phyloP scores from a whole-genome alignment of 2,797 vertebrate species.

The Coccyzus lansbergi region DNA sequence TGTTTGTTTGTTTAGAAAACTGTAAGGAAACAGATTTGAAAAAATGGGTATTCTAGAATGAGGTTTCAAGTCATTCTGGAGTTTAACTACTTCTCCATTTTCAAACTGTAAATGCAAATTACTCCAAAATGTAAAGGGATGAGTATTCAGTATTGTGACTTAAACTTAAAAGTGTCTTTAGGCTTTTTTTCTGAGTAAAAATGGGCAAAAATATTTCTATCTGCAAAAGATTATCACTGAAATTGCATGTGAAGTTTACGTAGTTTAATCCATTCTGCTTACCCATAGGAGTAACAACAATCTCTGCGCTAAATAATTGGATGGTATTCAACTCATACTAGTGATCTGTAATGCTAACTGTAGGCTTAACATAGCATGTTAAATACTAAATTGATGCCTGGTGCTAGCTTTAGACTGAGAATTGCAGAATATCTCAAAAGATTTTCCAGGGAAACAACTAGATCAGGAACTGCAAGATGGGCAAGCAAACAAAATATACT shows the following conservation, averaged over 20 bases:
- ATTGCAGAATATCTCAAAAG: not conserved
- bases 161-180: not conserved
- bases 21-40: not conserved
- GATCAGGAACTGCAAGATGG: not conserved
- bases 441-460: not conserved
- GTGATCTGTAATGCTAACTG: not conserved
- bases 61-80: not conserved
- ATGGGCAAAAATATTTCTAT: not conserved
- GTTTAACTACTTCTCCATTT: not conserved
- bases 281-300: not conserved
- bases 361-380: not conserved
- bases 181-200: not conserved
- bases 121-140: not conserved
- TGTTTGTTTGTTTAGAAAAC: too few relatives aligned
- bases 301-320: not conserved
- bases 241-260: not conserved
- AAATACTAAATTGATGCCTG: not conserved
- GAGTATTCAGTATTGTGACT: not conserved
- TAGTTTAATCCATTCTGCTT: not conserved
- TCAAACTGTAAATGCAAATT: not conserved
- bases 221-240: not conserved
- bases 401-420: not conserved
- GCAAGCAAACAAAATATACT: not conserved
- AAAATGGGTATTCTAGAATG: not conserved
- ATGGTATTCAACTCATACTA: not conserved